Conservation (phyloP, 2,113 vertebrate genomes). For the Callocephalon fimbriatum region DNA sequence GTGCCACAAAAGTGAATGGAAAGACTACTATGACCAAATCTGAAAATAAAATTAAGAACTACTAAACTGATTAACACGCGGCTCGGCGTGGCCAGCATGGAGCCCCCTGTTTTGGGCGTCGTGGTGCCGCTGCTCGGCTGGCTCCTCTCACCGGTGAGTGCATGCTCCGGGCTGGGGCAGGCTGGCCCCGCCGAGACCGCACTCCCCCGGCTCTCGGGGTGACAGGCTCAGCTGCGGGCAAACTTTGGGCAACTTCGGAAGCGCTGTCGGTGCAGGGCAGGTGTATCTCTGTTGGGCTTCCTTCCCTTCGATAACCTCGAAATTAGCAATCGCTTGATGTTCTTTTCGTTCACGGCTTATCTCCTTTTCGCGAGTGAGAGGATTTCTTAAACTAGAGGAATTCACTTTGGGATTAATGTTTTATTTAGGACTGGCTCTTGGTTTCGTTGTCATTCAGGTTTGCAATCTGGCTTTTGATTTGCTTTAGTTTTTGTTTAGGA, state of each 20-base stretch:
- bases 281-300: fast-evolving
- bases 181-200: background rate
- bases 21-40: too few species aligned
- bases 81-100: background rate
- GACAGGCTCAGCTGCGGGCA: background rate
- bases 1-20: too few species aligned
- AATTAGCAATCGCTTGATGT: fast-evolving
- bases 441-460: fast-evolving
- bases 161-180: background rate
- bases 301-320: fast-evolving
- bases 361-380: fast-evolving
- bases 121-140: background rate
- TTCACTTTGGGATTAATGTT: fast-evolving
- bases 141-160: slow-evolving; percentile 29
- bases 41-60: too few species aligned
- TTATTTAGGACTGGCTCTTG: fast-evolving
- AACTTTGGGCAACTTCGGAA: slow-evolving; percentile 33
- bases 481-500: background rate
- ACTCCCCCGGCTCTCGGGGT: background rate
- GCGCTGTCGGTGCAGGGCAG: background rate
- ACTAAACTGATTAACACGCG: too few species aligned
- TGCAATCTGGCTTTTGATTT: background rate
- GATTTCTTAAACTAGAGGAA: background rate
- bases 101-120: background rate
- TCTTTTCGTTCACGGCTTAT: fast-evolving